Evolutionary conservation across 2,797 vertebrate species (phyloP).

Genomic region (Cygnus olor): DNA sequence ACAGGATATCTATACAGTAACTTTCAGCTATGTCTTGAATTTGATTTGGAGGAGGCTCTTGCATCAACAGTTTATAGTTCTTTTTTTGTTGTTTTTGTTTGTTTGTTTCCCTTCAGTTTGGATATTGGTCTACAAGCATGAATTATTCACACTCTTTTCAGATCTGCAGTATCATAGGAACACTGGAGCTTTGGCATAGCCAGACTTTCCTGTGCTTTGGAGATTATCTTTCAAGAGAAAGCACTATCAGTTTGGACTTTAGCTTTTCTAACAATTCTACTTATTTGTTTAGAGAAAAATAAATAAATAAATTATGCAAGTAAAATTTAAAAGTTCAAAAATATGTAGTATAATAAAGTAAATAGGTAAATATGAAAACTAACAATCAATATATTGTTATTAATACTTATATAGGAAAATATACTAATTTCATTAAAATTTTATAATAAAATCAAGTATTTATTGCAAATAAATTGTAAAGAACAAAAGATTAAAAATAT

Average conservation of each 20-base stretch:
- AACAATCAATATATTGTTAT: background rate
- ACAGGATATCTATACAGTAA: background rate
- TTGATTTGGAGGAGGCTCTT: background rate
- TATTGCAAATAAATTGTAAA: background rate
- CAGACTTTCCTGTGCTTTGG: background rate
- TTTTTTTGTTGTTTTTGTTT: background rate
- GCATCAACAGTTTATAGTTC: background rate
- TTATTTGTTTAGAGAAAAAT: background rate
- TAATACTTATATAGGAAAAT: accelerated
- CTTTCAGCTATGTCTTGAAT: background rate
- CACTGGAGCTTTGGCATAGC: background rate
- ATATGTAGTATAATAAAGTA: background rate
- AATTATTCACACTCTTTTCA: background rate
- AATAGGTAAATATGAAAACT: background rate
- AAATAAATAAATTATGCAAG: background rate
- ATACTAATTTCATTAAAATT: background rate
- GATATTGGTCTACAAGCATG: background rate
- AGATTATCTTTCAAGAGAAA: background rate
- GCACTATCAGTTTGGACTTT: background rate
- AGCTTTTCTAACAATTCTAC: background rate
- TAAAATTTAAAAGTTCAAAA: background rate
- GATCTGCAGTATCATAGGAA: background rate
- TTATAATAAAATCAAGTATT: background rate
- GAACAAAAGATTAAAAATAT: background rate
- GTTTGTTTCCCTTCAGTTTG: background rate